Evolutionary conservation across 2,113 vertebrate genomes (phyloP), one percentile per base, ranked within the genome.

Genomic region (Saguinus midas): DNA sequence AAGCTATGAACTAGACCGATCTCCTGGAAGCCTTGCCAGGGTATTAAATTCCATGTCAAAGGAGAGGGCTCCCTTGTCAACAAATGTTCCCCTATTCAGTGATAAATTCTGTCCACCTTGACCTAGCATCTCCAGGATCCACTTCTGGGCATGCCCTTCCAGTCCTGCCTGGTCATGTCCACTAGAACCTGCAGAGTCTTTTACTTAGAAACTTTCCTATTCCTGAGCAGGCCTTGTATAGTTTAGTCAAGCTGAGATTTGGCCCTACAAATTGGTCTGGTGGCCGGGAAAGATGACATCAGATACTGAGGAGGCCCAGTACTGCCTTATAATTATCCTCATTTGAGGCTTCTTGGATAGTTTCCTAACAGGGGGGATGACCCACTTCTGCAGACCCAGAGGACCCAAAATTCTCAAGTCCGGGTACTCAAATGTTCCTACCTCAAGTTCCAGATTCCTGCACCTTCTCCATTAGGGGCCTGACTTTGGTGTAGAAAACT

Each of bases 381-480:
- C n/a, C 52, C 8, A 12, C 29, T 25, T 76, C 90, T 40, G 52
- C 37, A 35, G 87, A 27, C 61, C 25, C n/a, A 45, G 79, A 40
- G 43, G 29, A 55, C 3, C 25, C 61, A 0, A 6, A 25, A 6
- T 37, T 52, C 43, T 48, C 23, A 20, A 32, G 20, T 13, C 35
- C 35, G 20, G 10, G 43, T 43, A 32, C 11, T 23, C 37, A 0
- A 6, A 35, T 50, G 57, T 70, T 40, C 27, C 14, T 11, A 2
- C 6, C 10, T 35, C 17, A 58, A 12, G 72, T 76, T 70, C 20
- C 84, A 16, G 89, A 89, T 43, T 43, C 70, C 66, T 8, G 0
- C 0, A 0, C 23, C 25, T 18, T 57, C 32, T 37, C 48, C 8
- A 0, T 12, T 14, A 75, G 72, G 27, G 80, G 1, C 11, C 64